Conservation (phyloP, 1,140 invertebrate genomes). For the Halotydeus destructor region DNA sequence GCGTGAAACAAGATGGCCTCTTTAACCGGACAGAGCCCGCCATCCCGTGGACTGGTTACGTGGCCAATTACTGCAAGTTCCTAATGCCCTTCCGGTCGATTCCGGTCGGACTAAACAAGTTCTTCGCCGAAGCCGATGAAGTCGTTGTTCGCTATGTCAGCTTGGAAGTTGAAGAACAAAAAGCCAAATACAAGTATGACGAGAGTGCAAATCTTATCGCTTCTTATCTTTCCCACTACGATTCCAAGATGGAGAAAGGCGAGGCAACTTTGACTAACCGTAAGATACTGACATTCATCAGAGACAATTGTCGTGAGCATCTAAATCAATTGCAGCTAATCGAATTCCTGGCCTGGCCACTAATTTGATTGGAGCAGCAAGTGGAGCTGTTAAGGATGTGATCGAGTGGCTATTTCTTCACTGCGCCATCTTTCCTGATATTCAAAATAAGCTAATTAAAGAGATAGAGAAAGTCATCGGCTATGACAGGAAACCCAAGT, state of each 20-base stretch:
- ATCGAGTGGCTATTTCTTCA: conserved; percentile 22
- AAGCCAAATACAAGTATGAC: conserved; percentile 4
- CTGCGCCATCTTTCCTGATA: conserved; percentile 23
- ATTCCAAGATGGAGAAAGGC: conserved; percentile 32
- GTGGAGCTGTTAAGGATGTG: conserved; percentile 23
- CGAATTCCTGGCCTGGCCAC: background rate
- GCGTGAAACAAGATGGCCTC: conserved; percentile 41
- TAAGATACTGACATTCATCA: conserved; percentile 29
- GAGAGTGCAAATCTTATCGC: conserved; percentile 21
- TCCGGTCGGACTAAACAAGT: conserved; percentile 45
- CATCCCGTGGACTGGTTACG: conserved; percentile 21
- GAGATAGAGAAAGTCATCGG: conserved; percentile 23
- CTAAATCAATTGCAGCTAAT: background rate
- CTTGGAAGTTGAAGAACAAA: background rate
- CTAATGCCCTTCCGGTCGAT: too few species aligned
- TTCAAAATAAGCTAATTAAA: conserved; percentile 20
- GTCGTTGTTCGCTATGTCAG: background rate
- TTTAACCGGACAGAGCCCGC: too few species aligned
- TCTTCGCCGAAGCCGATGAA: background rate
- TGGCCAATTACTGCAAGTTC: background rate
- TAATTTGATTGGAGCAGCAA: conserved; percentile 21
- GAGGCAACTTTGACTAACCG: conserved; percentile 14
- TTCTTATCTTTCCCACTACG: conserved; percentile 44
- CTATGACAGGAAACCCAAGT: conserved; percentile 15
- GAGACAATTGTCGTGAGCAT: background rate